These are phyloP conservation scores for Scaptodrosophila latifasciaeformis DNA, from an alignment of 2,888 invertebrate species.

Conservation along the genomic window DNA sequence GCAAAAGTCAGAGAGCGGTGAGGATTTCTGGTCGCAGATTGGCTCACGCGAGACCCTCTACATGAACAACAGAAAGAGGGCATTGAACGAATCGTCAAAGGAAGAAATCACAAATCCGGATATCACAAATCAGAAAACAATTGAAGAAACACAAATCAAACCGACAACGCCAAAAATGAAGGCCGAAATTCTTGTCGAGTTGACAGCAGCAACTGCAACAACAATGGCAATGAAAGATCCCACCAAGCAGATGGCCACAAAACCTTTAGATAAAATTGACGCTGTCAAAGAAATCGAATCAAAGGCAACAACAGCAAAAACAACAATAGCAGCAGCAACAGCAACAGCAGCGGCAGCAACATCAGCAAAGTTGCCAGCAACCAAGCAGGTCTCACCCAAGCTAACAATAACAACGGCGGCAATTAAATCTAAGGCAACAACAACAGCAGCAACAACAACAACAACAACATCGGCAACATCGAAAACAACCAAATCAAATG, in stretches of 20 bases:
- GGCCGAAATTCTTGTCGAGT: constrained; percentile 31
- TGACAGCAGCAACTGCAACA: constrained; percentile 15
- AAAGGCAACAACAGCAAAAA: background rate
- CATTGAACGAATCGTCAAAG: constrained; percentile 56
- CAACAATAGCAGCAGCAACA: background rate
- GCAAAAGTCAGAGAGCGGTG: constrained; percentile 71
- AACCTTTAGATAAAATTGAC: too few species aligned
- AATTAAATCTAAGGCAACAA: constrained; percentile 1
- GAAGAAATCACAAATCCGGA: too few species aligned
- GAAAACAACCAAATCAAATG: constrained; percentile 8
- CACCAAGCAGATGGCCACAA: background rate
- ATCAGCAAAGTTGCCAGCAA: constrained; percentile 7
- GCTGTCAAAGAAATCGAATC: background rate
- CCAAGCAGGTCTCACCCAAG: background rate
- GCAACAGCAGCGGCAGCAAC: background rate
- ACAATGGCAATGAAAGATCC: background rate
- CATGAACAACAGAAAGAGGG: constrained; percentile 78
- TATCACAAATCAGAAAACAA: constrained; percentile 12
- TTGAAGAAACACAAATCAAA: constrained; percentile 34
- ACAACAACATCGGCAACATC: constrained; percentile 6
- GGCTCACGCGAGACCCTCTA: constrained; percentile 81
- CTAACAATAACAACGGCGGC: constrained; percentile 9
- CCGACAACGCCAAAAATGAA: constrained; percentile 34
- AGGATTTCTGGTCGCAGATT: constrained; percentile 81
- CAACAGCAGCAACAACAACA: constrained; percentile 7